Evolutionary conservation across 2,888 invertebrate species (phyloP), one percentile per base, ranked within the genome.

Genomic region (Harpagoxenus sublaevis): DNA sequence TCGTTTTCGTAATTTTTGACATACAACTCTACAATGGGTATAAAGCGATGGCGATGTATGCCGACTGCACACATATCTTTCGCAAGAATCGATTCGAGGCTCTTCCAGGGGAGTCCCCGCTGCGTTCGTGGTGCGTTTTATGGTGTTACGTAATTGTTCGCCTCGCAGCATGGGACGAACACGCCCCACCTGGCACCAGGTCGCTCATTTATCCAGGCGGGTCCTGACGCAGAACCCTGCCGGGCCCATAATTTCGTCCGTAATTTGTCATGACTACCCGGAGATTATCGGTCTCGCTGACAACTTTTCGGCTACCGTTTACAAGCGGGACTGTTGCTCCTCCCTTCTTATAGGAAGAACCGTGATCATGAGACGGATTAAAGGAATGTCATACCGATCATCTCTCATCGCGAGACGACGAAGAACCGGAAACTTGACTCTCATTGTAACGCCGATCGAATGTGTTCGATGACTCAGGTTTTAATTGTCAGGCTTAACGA

Each of bases 251-350:
- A 89, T 88, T 77, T 86, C 8, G 89, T 87, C 88, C 87, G 91
- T 92, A 93, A 94, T 94, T 94, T 94, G 94, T 94, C 94, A 94
- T 92, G 94, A 94, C 94, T 94, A 94, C 90, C 91, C 89, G 86
- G 90, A 94, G 94, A 94, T 94, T 94, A 94, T 93, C 81, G 90
- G 92, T 92, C 91, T 93, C 92, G 94, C 86, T 94, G 94, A 94
- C 94, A 94, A 91, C 91, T 88, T 92, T 93, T 93, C 88, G 89
- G 87, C 91, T 90, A 88, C 92, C 90, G 91, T 88, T 87, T 88
- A 84, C 84, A 66, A 84, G 74, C 86, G 83, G 28, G 42, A 31
- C 70, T 83, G 62, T 77, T 70, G 57, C 79, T 86, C 84, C 85
- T 74, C 71, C 81, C 83, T 79, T 83, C 12, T 35, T 35, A 6